Conservation (phyloP, 2,888 invertebrate species). For the Holacanthella duospinosa region DNA sequence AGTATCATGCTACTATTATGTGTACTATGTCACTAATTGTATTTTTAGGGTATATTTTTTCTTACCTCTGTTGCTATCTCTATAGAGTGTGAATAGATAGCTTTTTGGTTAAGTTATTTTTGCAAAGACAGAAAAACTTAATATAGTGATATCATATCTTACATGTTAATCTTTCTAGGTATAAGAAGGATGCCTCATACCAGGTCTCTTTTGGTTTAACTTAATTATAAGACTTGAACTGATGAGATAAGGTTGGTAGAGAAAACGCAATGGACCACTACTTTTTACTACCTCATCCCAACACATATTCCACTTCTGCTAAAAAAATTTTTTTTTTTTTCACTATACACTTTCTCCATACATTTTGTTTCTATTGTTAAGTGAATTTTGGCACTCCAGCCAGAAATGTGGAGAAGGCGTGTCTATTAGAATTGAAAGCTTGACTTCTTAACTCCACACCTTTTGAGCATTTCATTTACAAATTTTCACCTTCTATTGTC, state of each 20-base stretch:
- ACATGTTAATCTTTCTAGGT: background rate
- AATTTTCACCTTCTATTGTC: background rate
- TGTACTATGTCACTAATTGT: too few species aligned
- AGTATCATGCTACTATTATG: too few species aligned
- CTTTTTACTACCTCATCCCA: background rate
- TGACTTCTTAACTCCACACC: background rate
- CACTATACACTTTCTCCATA: background rate
- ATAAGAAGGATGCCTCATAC: too few species aligned
- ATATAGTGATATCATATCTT: too few species aligned
- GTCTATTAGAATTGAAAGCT: background rate
- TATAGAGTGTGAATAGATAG: background rate
- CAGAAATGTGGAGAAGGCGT: background rate
- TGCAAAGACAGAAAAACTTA: too few species aligned
- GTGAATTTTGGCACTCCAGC: background rate
- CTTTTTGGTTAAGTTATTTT: too few species aligned
- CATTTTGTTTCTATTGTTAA: too few species aligned
- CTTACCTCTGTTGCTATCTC: too few species aligned
- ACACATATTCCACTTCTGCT: background rate
- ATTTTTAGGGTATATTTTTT: too few species aligned
- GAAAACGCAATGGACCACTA: too few species aligned
- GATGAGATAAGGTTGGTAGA: background rate
- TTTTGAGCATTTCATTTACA: background rate
- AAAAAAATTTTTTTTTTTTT: too few species aligned
- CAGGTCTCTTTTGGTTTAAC: too few species aligned
- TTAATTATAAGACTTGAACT: background rate